A percentile compares a stretch with the other conserved stretches of the same genome.
phyloP scores from a whole-genome alignment of 2,888 invertebrate species.

The Tribolium freemani region DNA sequence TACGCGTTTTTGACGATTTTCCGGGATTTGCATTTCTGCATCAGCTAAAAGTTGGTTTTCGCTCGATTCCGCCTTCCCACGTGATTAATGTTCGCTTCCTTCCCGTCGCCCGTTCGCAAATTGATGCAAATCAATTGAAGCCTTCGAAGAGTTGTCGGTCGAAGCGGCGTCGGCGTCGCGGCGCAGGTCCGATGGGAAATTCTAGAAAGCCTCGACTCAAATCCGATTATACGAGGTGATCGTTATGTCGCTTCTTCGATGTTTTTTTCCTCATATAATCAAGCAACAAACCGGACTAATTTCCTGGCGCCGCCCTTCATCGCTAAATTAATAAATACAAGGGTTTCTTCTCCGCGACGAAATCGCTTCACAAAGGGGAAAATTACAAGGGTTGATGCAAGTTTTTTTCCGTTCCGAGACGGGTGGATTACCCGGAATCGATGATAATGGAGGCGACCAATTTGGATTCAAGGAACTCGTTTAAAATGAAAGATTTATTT shows the following conservation, averaged over 20 bases:
- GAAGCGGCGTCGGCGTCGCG: conserved; percentile 43
- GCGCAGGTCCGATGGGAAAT: conserved; percentile 34
- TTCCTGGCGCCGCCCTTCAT: conserved; percentile 30
- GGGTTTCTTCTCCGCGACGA: conserved; percentile 18
- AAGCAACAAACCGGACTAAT: conserved; percentile 24
- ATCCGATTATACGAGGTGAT: conserved; percentile 41
- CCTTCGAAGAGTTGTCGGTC: conserved; percentile 51
- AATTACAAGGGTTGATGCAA: conserved; percentile 11
- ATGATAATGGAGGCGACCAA: conserved; percentile 4
- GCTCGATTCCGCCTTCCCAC: neutral
- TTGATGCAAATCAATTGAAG: conserved; percentile 63
- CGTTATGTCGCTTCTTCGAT: conserved; percentile 25
- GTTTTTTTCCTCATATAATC: conserved; percentile 22
- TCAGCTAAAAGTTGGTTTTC: neutral
- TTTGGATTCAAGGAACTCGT: neutral
- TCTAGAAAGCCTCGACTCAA: conserved; percentile 36
- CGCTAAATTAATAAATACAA: conserved; percentile 15
- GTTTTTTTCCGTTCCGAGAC: conserved; percentile 44
- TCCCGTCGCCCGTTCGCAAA: conserved; percentile 45
- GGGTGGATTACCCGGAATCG: conserved; percentile 52
- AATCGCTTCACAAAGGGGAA: neutral
- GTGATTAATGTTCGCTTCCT: conserved; percentile 7
- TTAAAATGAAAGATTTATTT: neutral
- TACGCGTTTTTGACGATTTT: no score
- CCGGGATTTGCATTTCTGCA: no score